Conservation (phyloP, 2,888 invertebrate species). For the Idaea aversata region DNA sequence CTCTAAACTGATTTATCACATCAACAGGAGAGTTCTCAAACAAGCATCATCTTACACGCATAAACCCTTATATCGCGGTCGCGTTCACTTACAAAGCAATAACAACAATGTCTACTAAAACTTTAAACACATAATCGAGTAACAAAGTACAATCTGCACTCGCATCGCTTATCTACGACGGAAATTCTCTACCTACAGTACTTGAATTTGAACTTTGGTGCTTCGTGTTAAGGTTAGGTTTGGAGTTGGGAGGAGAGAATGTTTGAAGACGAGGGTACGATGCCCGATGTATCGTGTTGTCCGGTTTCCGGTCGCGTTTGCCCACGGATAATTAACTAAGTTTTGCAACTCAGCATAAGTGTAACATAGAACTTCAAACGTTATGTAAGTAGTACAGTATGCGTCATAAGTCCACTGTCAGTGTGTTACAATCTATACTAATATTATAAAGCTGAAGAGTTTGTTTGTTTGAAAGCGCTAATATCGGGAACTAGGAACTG, state of each 20-base stretch:
- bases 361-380: constrained; percentile 10
- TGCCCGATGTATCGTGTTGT: constrained; percentile 70
- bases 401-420: too few species aligned
- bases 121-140: constrained; percentile 68
- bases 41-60: constrained; percentile 80
- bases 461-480: too few species aligned
- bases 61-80: constrained; percentile 71
- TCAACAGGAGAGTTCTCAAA: constrained; percentile 69
- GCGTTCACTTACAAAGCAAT: constrained; percentile 60
- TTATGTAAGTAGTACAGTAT: neutral
- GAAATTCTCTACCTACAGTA: constrained; percentile 28
- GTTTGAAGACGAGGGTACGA: constrained; percentile 71
- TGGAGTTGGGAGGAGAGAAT: constrained; percentile 34
- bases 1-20: constrained; percentile 79
- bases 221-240: constrained; percentile 34
- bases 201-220: constrained; percentile 36
- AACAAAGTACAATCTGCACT: constrained; percentile 56
- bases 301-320: constrained; percentile 74
- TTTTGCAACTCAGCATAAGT: constrained; percentile 49
- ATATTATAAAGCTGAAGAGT: too few species aligned
- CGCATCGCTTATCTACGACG: constrained; percentile 34
- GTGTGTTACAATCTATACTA: too few species aligned
- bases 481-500: too few species aligned
- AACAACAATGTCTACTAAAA: constrained; percentile 65
- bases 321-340: constrained; percentile 72